phyloP scores from a whole-genome alignment of 1,140 invertebrate species.

The Parapsyche elsis region DNA sequence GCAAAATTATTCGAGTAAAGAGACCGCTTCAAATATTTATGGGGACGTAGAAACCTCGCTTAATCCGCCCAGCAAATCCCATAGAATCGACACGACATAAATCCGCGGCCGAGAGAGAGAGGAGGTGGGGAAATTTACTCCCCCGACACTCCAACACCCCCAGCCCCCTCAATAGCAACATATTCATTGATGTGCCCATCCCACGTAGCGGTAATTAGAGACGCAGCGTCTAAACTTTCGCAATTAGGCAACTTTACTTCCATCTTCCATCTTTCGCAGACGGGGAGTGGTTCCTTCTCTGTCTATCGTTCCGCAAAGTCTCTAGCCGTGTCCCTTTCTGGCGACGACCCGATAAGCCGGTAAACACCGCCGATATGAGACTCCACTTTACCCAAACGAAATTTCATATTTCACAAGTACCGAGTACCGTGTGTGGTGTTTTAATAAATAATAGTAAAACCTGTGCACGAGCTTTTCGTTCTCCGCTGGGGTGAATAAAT shows the following conservation, averaged over 20 bases:
- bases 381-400: slow-evolving; percentile 17
- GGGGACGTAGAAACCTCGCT: background rate
- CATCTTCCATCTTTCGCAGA: slow-evolving; percentile 33
- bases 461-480: too few relatives aligned
- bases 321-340: background rate
- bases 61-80: slow-evolving; percentile 8
- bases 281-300: background rate
- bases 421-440: too few relatives aligned
- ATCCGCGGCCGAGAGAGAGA: background rate
- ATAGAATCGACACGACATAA: slow-evolving; percentile 14
- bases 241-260: slow-evolving; percentile 46
- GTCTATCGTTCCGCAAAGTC: background rate
- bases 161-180: slow-evolving; percentile 2
- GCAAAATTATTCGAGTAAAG: too few relatives aligned
- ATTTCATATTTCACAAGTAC: slow-evolving; percentile 29
- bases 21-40: slow-evolving; percentile 14
- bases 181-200: slow-evolving; percentile 30
- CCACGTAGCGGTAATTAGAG: slow-evolving; percentile 40
- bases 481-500: too few relatives aligned
- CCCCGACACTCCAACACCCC: background rate
- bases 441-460: too few relatives aligned
- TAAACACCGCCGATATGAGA: slow-evolving; percentile 37
- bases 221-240: slow-evolving; percentile 45
- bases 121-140: background rate
- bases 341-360: slow-evolving; percentile 27